These are phyloP conservation scores for Pollenia labialis DNA, from an alignment of 2,888 invertebrate species.

Conservation along the genomic window DNA sequence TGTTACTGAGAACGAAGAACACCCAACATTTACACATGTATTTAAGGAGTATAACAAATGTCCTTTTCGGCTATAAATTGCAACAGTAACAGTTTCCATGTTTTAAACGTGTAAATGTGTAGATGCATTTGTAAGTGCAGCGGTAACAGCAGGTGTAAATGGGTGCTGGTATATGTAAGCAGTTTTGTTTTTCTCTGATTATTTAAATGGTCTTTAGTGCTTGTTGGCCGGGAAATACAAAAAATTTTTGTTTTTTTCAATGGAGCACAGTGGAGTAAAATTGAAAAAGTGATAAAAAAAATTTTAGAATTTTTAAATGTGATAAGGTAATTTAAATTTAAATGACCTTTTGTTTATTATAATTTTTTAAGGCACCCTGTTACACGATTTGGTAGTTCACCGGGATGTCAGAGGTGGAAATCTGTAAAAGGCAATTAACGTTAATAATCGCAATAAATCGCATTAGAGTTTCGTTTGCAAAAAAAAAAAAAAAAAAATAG, in stretches of 20 bases:
- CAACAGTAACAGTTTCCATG: slow-evolving; percentile 8
- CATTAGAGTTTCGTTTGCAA: too few relatives aligned
- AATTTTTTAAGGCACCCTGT: too few relatives aligned
- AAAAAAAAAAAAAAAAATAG: too few relatives aligned
- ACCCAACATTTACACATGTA: slow-evolving; percentile 30
- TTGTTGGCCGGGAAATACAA: slow-evolving; percentile 36
- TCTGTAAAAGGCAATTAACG: too few relatives aligned
- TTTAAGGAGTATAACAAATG: slow-evolving; percentile 16
- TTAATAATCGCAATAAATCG: too few relatives aligned
- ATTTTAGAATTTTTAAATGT: too few relatives aligned
- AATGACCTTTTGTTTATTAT: too few relatives aligned
- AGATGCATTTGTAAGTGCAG: slow-evolving; percentile 1
- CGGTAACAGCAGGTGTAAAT: slow-evolving; percentile 68
- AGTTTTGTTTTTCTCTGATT: not conserved
- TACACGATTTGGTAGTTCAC: too few relatives aligned
- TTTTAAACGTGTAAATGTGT: slow-evolving; percentile 11
- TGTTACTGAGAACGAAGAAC: slow-evolving; percentile 6
- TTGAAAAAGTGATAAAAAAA: too few relatives aligned
- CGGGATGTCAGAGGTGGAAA: too few relatives aligned
- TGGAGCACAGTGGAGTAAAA: not conserved
- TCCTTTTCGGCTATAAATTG: slow-evolving; percentile 34
- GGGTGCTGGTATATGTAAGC: slow-evolving; percentile 39
- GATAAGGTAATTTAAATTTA: too few relatives aligned
- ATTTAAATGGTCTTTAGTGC: slow-evolving; percentile 39
- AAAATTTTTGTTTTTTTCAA: slow-evolving; percentile 30